A percentile compares a stretch with the other conserved stretches of the same genome.
Evolutionary conservation across 2,888 invertebrate species (phyloP).

Genomic region (Tetropium fuscum): DNA sequence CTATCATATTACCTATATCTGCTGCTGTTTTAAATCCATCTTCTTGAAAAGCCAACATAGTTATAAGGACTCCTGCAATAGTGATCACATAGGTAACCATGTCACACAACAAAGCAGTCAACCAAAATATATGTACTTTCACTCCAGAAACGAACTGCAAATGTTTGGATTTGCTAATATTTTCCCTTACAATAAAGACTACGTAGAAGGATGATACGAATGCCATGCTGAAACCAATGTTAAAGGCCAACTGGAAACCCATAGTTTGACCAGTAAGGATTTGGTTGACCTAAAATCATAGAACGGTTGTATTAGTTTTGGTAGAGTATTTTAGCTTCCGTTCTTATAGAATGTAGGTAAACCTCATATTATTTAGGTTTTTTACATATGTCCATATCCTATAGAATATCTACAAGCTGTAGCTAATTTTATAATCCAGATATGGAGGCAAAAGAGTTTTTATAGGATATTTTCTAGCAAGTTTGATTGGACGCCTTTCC

Average conservation of each 20-base stretch:
- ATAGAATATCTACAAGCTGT: too few species aligned
- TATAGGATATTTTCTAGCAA: too few species aligned
- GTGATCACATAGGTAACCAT: conserved; percentile 73
- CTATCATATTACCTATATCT: conserved; percentile 73
- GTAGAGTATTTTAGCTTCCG: too few species aligned
- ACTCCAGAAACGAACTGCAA: conserved; percentile 81
- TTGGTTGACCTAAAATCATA: conserved; percentile 58
- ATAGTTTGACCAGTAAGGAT: conserved; percentile 60
- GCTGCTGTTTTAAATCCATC: conserved; percentile 69
- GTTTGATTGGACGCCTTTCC: too few species aligned
- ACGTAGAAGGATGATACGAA: conserved; percentile 76
- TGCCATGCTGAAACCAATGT: conserved; percentile 79
- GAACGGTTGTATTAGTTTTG: too few species aligned
- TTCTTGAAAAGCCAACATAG: conserved; percentile 76
- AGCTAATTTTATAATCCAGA: too few species aligned
- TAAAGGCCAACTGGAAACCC: conserved; percentile 73
- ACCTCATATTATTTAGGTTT: too few species aligned
- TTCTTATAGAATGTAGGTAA: too few species aligned
- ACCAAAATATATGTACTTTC: conserved; percentile 77
- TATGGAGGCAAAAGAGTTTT: too few species aligned
- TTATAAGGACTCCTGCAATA: conserved; percentile 69
- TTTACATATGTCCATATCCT: too few species aligned
- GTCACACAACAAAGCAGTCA: conserved; percentile 76
- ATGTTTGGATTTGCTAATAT: conserved; percentile 75
- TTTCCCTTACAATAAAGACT: conserved; percentile 75